Evolutionary conservation across 1,140 invertebrate genomes (phyloP), one percentile per base, ranked within the genome.

Genomic region (Leptoteleia sp.): DNA sequence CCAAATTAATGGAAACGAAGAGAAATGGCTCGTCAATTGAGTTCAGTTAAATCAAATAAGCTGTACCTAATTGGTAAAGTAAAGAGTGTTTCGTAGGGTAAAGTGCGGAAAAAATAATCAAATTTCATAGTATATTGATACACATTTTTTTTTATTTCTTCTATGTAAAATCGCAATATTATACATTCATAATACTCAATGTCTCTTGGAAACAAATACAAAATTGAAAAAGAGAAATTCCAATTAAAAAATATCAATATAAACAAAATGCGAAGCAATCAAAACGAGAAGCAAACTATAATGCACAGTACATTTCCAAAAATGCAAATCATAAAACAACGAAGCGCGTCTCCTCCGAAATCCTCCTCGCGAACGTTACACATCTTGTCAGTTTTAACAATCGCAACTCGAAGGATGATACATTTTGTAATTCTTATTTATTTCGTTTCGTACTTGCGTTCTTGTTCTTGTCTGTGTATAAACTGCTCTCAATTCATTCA

Each of bases 91-190:
- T 16, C 45, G 42, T 48, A 55, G 71, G 77, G 77, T 61, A 42
- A 59, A 55, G 47, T 57, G 43, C 54, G 22, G 54, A 79, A 70
- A 76, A 75, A 75, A 61, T 55, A 67, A 54, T 68, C 22, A 45
- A 52, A 33, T 73, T 22, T 42, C 54, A 35, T 40, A 22, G 27
- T 72, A 50, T 73, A 72, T 76, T 80, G 67, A 68, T 80, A 80
- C 68, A 76, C 67, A 76, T 68, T 72, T 29, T 72, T n/a, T 79
- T 79, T 80, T 76, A 76, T 80, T 80, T 72, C 68, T 76, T 76
- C 77, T 80, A 80, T 80, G 77, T 73, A 80, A 80, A 80, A 80
- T 76, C 72, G 78, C 78, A 72, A 80, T 80, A 76, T 80, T 80
- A 80, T 80, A 80, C 72, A 80, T 76, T 76, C 19, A 76, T 80